Percentiles rank a stretch among this genome's conserved stretches.
These are phyloP conservation scores for Battus philenor DNA, from an alignment of 1,140 invertebrate genomes.

Conservation along the genomic window DNA sequence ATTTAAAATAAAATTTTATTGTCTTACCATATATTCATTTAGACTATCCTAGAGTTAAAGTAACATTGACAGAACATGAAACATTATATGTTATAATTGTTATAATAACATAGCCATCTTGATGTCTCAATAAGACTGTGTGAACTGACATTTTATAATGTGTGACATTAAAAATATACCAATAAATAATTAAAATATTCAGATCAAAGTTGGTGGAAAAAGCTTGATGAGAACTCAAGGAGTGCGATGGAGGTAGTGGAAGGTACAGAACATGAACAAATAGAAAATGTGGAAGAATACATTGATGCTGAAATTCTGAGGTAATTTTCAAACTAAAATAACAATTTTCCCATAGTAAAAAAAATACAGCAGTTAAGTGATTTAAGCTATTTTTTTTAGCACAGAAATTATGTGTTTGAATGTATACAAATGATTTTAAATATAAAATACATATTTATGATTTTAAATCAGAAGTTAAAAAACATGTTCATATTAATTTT, in stretches of 20 bases:
- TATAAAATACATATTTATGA: neutral
- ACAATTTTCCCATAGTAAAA: neutral
- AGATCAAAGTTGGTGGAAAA: slow-evolving; percentile 65
- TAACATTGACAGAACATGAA: too few species aligned
- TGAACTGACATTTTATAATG: too few species aligned
- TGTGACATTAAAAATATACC: too few species aligned
- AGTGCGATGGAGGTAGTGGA: slow-evolving; percentile 45
- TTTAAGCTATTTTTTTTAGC: neutral
- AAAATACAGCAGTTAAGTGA: neutral
- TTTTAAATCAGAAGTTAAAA: neutral
- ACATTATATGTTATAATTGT: too few species aligned
- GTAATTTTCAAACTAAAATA: slow-evolving; percentile 25
- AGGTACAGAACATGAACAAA: slow-evolving; percentile 26
- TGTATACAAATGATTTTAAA: neutral
- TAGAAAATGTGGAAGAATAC: slow-evolving; percentile 39
- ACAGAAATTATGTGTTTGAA: neutral
- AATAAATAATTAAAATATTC: slow-evolving; percentile 9
- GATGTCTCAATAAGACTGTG: neutral
- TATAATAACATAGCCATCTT: neutral
- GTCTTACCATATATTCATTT: too few species aligned
- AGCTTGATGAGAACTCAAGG: slow-evolving; percentile 43
- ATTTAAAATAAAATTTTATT: too few species aligned
- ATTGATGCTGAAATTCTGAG: slow-evolving; percentile 52
- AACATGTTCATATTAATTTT: neutral
- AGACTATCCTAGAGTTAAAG: too few species aligned